Evolutionary conservation across 1,140 invertebrate species (phyloP).

Genomic region (Coptotermes formosanus): DNA sequence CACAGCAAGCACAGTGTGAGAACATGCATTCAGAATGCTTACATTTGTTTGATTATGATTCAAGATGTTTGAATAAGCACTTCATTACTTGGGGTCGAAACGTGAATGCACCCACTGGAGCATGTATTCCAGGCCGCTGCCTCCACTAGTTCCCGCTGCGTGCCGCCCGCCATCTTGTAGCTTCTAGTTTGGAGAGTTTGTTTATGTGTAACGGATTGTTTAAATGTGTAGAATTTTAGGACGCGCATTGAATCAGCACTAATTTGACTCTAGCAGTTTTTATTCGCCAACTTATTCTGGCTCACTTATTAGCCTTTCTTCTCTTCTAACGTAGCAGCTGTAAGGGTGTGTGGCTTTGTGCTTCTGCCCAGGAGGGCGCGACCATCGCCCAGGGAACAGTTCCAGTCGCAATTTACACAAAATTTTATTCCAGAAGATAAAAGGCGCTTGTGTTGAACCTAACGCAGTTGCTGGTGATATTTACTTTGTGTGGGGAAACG

Average conservation of each 20-base stretch:
- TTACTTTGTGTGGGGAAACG: no score
- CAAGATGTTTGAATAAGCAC: constrained; percentile 18
- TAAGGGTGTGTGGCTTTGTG: neutral
- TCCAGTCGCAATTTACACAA: neutral
- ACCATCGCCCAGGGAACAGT: neutral
- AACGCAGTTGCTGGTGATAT: no score
- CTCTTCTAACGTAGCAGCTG: neutral
- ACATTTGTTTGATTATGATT: constrained; percentile 9
- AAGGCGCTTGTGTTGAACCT: no score
- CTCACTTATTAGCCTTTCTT: neutral
- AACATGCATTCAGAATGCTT: constrained; percentile 7
- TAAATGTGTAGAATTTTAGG: neutral
- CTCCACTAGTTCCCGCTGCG: neutral
- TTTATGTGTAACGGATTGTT: constrained; percentile 19
- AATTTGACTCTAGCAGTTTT: neutral
- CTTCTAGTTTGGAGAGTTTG: neutral
- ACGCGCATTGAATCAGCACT: neutral
- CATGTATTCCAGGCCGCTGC: neutral
- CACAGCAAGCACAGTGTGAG: neutral
- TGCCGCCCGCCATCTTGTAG: constrained; percentile 1
- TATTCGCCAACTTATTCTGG: neutral
- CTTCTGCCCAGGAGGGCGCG: neutral
- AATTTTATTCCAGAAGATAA: neutral
- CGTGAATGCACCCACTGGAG: neutral
- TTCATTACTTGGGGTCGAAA: neutral